These are phyloP conservation scores for Callimorpha dominula DNA, from an alignment of 2,888 invertebrate genomes.

Conservation along the genomic window DNA sequence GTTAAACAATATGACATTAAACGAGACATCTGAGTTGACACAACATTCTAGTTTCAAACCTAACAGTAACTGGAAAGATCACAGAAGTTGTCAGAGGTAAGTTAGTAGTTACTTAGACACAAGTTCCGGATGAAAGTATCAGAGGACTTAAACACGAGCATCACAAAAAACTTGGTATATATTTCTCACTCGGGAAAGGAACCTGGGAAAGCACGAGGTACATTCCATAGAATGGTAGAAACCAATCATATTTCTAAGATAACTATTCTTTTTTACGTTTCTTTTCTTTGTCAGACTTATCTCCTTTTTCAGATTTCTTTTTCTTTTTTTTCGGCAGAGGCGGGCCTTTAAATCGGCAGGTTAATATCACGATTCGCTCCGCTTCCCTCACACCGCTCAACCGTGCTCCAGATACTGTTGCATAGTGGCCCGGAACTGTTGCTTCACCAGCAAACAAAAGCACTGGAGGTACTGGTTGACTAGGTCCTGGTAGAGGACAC, in stretches of 20 bases:
- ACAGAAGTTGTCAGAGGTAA: conserved; percentile 57
- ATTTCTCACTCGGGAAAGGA: conserved; percentile 28
- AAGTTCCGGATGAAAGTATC: conserved; percentile 60
- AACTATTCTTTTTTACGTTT: conserved; percentile 8
- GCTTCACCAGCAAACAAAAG: conserved; percentile 94
- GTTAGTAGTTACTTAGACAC: conserved; percentile 53
- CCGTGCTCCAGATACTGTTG: conserved; percentile 92
- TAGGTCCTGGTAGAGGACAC: conserved; percentile 88
- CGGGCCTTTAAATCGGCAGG: conserved; percentile 81
- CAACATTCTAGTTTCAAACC: conserved; percentile 61
- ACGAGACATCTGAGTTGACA: conserved; percentile 33
- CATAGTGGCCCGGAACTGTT: conserved; percentile 91
- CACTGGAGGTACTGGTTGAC: conserved; percentile 88
- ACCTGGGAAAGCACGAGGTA: conserved; percentile 19
- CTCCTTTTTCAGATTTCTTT: conserved; percentile 22
- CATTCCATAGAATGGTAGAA: conserved; percentile 17
- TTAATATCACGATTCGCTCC: conserved; percentile 89
- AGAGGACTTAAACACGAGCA: conserved; percentile 40
- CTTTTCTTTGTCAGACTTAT: neutral
- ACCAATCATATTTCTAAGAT: neutral
- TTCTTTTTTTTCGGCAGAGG: conserved; percentile 60
- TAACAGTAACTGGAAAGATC: conserved; percentile 61
- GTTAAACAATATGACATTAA: conserved; percentile 28
- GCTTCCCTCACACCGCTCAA: conserved; percentile 93
- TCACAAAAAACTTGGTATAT: conserved; percentile 42